A percentile compares a stretch with the other conserved stretches of the same genome.
phyloP scores from a whole-genome alignment of 2,113 vertebrate genomes.

The Lycocorax pyrrhopterus region DNA sequence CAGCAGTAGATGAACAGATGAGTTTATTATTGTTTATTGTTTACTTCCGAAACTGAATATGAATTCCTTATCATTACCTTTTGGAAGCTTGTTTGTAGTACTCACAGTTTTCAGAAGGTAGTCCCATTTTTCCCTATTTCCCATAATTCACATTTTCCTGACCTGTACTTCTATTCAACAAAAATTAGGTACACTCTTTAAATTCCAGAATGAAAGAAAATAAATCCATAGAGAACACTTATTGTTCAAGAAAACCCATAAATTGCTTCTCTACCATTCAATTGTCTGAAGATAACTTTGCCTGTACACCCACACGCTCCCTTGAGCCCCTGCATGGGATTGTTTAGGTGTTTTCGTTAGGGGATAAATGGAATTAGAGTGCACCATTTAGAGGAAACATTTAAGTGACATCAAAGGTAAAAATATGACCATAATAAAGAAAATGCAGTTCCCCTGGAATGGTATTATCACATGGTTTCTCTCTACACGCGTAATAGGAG shows the following conservation, averaged over 20 bases:
- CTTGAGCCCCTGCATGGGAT: not conserved
- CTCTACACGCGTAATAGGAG: not conserved
- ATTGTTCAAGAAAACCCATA: not conserved
- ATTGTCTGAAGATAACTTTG: not conserved
- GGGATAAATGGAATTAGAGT: not conserved
- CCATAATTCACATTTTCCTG: not conserved
- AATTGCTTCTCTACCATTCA: not conserved
- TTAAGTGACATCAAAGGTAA: not conserved
- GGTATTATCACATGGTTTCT: not conserved
- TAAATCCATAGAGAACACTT: not conserved
- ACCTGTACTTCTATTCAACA: not conserved
- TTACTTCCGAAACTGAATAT: not conserved
- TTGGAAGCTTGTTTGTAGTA: not conserved
- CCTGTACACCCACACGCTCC: not conserved
- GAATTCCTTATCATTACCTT: not conserved
- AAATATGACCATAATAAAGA: conserved; percentile 4
- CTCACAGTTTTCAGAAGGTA: not conserved
- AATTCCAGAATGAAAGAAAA: not conserved
- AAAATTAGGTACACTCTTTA: not conserved
- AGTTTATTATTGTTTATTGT: conserved; percentile 3
- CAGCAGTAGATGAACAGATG: not conserved
- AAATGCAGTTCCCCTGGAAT: not conserved
- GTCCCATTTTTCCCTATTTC: not conserved
- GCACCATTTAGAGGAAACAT: not conserved
- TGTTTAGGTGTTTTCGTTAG: conserved; percentile 5